Conservation (phyloP, 2,797 vertebrate genomes). For the Chromobotia macracanthus region DNA sequence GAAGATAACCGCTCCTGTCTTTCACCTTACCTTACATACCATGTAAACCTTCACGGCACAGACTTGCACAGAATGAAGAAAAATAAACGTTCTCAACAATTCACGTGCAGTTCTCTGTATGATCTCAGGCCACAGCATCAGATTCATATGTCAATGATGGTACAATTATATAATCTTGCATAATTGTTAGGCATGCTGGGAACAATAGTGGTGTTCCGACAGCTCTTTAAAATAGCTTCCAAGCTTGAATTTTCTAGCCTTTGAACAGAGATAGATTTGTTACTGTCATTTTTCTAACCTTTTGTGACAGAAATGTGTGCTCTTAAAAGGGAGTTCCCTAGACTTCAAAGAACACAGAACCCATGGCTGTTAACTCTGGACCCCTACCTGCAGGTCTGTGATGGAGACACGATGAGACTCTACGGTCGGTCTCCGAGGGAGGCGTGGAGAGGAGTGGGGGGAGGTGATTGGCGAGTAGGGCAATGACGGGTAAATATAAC, state of each 20-base stretch:
- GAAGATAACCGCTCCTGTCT: conserved; percentile 17
- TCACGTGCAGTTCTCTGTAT: conserved; percentile 15
- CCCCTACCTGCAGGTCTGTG: conserved; percentile 90
- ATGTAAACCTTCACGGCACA: conserved; percentile 34
- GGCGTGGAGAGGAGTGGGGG: conserved; percentile 90
- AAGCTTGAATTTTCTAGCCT: neutral
- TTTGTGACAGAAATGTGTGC: neutral
- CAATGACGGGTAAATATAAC: conserved; percentile 86
- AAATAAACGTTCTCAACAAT: conserved; percentile 39
- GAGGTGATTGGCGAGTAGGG: conserved; percentile 90
- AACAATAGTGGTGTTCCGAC: neutral
- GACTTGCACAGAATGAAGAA: conserved; percentile 37
- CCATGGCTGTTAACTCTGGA: neutral
- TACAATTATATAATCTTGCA: conserved; percentile 35
- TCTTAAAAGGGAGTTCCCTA: neutral
- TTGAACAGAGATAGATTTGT: neutral
- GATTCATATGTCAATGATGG: neutral
- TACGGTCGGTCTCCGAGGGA: conserved; percentile 91
- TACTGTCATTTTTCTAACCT: neutral
- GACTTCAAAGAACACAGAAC: neutral
- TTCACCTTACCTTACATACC: conserved; percentile 40
- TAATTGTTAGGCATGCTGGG: conserved; percentile 15
- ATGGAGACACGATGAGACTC: conserved; percentile 96
- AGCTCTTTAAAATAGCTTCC: neutral
- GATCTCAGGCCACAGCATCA: conserved; percentile 1